These are phyloP conservation scores for Acropternis orthonyx DNA, from an alignment of 2,797 vertebrate species.

Conservation along the genomic window DNA sequence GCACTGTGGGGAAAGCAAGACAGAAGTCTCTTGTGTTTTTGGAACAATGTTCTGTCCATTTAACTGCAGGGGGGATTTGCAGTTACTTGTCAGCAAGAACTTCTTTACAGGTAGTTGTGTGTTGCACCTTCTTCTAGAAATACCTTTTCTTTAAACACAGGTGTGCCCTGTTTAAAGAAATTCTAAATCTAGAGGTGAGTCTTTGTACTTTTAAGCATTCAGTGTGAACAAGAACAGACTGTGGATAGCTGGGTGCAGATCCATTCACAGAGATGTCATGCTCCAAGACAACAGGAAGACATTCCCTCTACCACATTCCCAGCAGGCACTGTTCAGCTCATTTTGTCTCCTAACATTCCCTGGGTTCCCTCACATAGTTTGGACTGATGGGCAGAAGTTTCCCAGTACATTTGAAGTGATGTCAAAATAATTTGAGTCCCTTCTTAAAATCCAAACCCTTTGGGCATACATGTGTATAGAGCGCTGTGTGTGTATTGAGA, in stretches of 20 bases:
- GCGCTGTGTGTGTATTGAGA: background rate
- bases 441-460: background rate
- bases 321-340: background rate
- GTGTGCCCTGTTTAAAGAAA: background rate
- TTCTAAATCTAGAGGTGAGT: background rate
- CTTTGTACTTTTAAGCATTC: background rate
- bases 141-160: background rate
- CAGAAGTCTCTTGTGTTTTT: background rate
- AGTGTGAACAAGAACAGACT: background rate
- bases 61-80: background rate
- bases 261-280: rapidly evolving
- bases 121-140: background rate
- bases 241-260: background rate
- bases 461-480: background rate
- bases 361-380: background rate
- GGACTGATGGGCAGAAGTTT: background rate
- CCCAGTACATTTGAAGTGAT: background rate
- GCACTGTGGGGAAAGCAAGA: too few species aligned
- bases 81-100: background rate
- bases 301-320: background rate
- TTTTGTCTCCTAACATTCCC: background rate
- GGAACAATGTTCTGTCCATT: background rate
- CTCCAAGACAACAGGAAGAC: background rate
- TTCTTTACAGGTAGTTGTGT: background rate
- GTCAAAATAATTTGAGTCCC: background rate